Evolutionary conservation across 2,797 vertebrate species (phyloP), one percentile per base, ranked within the genome.

Genomic region (Fratercula arctica): DNA sequence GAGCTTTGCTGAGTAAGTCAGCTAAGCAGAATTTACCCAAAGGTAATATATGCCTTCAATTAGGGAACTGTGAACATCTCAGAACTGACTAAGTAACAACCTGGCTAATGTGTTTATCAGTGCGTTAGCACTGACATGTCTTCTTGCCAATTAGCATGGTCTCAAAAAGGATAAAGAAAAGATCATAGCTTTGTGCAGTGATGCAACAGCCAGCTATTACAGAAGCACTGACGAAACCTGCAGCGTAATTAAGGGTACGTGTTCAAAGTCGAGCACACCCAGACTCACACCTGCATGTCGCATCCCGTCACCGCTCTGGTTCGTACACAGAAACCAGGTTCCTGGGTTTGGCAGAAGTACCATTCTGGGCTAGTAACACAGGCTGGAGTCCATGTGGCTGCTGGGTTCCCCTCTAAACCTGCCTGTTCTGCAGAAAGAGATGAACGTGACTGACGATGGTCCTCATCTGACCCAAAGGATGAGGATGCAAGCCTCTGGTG

Each of bases 101-200:
- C 35, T 64, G 59, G 61, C 51, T 92, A 84, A 90, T 21, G 35
- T 46, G 51, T 73, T 87, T 94, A 87, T 23, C 5, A 1, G 13
- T 20, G 31, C 0, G 0, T 93, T 93, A 84, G 72, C 37, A 77
- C 11, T 1, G 25, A 74, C 84, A 68, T 57, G 37, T 93, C 67
- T 54, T 89, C 61, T 80, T 37, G 61, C 11, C 68, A 83, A 48
- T 88, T 92, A 90, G 46, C 0, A 0, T 48, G 10, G 64, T 72
- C 76, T 88, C 81, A 83, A 85, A 94, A 85, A 72, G 37, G n/a
- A 81, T 60, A 87, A 87, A 64, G 57, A 73, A 88, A 77, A 93
- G 45, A 87, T 48, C 57, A 88, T 11, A 86, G 72, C 26, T 90
- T 82, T 89, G 54, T 63, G 43, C 73, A n/a, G 66, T 74, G 41